phyloP scores from a whole-genome alignment of 1,140 invertebrate genomes.

The Lepidurus arcticus region DNA sequence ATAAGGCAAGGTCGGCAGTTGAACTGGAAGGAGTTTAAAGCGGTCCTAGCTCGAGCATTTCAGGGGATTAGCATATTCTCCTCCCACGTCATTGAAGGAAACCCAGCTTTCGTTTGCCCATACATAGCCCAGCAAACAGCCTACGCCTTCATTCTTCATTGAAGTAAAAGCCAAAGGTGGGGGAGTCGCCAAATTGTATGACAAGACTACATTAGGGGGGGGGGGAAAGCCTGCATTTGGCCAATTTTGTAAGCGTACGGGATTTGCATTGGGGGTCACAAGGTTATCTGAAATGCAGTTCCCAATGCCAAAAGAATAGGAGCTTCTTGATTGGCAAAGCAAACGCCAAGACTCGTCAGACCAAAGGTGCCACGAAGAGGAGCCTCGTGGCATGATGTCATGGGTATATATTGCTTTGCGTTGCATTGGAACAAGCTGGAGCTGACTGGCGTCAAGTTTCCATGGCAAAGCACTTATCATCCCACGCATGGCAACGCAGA shows the following conservation, averaged over 20 bases:
- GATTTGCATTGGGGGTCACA: neutral
- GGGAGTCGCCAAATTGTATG: neutral
- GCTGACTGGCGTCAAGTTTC: neutral
- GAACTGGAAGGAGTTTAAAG: neutral
- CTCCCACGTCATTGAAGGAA: neutral
- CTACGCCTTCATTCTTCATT: neutral
- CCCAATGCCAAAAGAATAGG: neutral
- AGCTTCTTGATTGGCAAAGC: neutral
- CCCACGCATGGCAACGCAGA: conserved; percentile 1
- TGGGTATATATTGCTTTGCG: neutral
- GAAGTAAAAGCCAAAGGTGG: neutral
- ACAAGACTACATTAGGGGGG: neutral
- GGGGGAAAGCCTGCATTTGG: neutral
- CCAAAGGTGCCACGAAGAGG: neutral
- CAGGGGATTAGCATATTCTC: neutral
- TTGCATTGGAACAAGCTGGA: neutral
- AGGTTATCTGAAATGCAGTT: neutral
- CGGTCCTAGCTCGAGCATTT: neutral
- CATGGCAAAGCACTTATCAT: conserved; percentile 1
- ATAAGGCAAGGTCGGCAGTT: neutral
- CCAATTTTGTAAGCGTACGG: neutral
- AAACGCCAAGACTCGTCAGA: neutral
- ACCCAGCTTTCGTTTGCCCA: neutral
- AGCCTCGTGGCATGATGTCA: neutral
- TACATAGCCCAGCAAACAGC: neutral